Evolutionary conservation across 2,888 invertebrate genomes (phyloP).

Genomic region (Drosophila incognita): DNA sequence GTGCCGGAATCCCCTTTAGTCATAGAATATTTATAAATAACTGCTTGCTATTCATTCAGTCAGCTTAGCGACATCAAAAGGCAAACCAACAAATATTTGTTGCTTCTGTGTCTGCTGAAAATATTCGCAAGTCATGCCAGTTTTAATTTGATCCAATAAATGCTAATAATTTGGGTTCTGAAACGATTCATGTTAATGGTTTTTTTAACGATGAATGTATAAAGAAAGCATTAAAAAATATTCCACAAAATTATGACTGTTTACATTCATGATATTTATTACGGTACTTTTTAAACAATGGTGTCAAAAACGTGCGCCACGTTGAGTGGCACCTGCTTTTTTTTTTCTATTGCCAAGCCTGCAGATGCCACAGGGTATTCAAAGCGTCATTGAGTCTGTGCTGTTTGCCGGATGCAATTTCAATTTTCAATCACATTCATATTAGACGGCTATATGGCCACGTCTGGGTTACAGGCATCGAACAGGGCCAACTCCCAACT

Average conservation of each 20-base stretch:
- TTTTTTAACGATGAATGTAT: not conserved
- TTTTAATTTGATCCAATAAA: not conserved
- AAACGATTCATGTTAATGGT: too few relatives aligned
- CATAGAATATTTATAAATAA: not conserved
- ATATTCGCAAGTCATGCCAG: not conserved
- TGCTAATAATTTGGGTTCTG: not conserved
- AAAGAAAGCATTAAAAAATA: not conserved
- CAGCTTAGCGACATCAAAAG: not conserved
- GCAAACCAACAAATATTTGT: not conserved
- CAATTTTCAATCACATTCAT: constrained; percentile 79
- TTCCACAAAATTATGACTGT: not conserved
- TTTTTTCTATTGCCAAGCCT: not conserved
- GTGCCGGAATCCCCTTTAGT: constrained; percentile 10
- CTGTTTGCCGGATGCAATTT: constrained; percentile 75
- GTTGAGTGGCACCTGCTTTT: not conserved
- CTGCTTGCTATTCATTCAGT: not conserved
- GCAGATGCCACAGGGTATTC: constrained; percentile 14
- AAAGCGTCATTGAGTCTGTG: constrained; percentile 29
- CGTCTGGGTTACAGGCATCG: constrained; percentile 46
- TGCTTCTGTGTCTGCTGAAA: not conserved
- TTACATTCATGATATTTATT: not conserved
- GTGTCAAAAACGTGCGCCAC: not conserved
- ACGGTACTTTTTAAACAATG: not conserved
- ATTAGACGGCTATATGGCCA: constrained; percentile 71
- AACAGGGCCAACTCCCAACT: not conserved